Evolutionary conservation across 2,113 vertebrate genomes (phyloP).

Genomic region (Scopus umbretta): DNA sequence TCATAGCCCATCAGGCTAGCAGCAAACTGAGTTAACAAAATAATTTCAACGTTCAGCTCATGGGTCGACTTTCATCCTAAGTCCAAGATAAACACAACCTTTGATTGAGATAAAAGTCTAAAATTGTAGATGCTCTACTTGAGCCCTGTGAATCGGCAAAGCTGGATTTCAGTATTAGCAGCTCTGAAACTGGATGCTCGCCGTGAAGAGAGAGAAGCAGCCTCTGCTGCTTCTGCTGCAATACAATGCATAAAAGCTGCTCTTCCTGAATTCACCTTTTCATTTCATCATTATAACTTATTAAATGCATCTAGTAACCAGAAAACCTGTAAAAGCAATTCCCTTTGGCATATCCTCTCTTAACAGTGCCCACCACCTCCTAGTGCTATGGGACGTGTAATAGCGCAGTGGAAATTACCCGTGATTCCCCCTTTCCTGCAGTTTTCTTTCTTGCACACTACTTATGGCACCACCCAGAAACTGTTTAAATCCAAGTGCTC

Average conservation of each 20-base stretch:
- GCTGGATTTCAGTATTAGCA: not conserved
- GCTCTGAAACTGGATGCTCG: not conserved
- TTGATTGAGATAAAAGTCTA: not conserved
- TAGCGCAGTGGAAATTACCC: not conserved
- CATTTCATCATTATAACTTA: not conserved
- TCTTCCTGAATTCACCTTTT: not conserved
- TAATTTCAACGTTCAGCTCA: not conserved
- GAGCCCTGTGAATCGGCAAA: not conserved
- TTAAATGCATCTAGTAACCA: not conserved
- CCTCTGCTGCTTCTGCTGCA: not conserved
- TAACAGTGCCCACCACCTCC: not conserved
- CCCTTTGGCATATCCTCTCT: not conserved
- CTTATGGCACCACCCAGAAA: not conserved
- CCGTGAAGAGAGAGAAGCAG: not conserved
- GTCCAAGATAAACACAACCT: not conserved
- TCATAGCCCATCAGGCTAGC: not conserved
- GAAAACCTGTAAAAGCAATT: not conserved
- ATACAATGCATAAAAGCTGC: not conserved
- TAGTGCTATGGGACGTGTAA: not conserved
- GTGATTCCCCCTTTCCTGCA: not conserved
- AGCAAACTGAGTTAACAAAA: not conserved
- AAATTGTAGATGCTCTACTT: not conserved
- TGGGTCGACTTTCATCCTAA: not conserved
- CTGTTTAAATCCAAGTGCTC: not conserved
- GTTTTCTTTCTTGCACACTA: not conserved